Evolutionary conservation across 2,113 vertebrate species (phyloP).

Genomic region (Jacana jacana): DNA sequence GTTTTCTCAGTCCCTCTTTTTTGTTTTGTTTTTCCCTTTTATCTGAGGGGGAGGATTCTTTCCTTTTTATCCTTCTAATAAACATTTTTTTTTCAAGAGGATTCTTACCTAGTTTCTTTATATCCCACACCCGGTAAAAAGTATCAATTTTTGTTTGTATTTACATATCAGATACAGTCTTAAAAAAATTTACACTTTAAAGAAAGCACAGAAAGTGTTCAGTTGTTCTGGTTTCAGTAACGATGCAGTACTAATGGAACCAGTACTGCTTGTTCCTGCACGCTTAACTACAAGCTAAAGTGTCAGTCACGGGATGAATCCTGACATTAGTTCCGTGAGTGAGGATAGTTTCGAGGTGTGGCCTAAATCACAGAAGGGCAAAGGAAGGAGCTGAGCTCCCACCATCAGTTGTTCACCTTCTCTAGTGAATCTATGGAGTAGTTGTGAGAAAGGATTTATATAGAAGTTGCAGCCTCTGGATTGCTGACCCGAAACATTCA

Average conservation of each 20-base stretch:
- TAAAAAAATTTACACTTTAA: not conserved
- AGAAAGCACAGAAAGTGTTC: not conserved
- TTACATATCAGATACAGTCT: not conserved
- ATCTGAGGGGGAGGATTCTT: not conserved
- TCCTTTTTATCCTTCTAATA: not conserved
- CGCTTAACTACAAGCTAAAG: not conserved
- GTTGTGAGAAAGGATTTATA: not conserved
- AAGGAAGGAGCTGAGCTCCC: not conserved
- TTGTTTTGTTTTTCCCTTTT: rapidly evolving
- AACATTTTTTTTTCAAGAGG: not conserved
- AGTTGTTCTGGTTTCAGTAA: not conserved
- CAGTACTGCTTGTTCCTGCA: not conserved
- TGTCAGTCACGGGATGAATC: not conserved
- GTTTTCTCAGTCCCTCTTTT: not conserved
- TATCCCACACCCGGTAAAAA: not conserved
- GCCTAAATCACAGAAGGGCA: not conserved
- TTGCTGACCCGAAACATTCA: not conserved
- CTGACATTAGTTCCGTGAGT: not conserved
- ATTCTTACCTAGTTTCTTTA: not conserved
- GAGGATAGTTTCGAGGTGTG: not conserved
- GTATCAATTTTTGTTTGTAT: not conserved
- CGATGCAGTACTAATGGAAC: not conserved
- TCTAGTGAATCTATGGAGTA: not conserved
- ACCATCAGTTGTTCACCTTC: rapidly evolving
- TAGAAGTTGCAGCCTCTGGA: not conserved